phyloP scores from a whole-genome alignment of 2,888 invertebrate genomes.

The Drosophila suboccidentalis region DNA sequence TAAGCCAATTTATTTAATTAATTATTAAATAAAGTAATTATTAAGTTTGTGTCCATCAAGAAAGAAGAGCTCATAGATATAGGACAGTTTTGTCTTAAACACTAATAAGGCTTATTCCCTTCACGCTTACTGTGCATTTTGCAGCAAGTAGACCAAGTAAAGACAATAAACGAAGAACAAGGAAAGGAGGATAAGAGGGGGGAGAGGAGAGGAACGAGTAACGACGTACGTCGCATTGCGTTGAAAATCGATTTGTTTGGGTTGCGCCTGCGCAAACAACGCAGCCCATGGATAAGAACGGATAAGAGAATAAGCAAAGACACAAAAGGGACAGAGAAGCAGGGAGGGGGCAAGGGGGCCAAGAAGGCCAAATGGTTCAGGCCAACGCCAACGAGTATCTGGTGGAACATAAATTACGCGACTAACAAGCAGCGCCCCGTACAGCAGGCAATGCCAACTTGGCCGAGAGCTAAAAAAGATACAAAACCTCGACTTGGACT shows the following conservation, averaged over 20 bases:
- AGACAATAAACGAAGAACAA: not conserved
- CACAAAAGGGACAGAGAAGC: slow-evolving; percentile 52
- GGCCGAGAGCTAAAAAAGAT: slow-evolving; percentile 72
- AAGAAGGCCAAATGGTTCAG: slow-evolving; percentile 51
- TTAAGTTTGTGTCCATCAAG: not conserved
- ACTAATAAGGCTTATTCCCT: slow-evolving; percentile 83
- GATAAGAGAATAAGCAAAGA: slow-evolving; percentile 82
- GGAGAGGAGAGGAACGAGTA: slow-evolving; percentile 30
- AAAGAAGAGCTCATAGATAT: not conserved
- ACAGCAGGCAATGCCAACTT: slow-evolving; percentile 65
- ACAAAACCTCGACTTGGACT: slow-evolving; percentile 46
- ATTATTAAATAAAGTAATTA: not conserved
- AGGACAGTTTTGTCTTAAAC: slow-evolving; percentile 53
- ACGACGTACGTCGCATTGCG: slow-evolving; percentile 78
- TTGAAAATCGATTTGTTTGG: slow-evolving; percentile 85
- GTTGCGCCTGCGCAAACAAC: slow-evolving; percentile 85
- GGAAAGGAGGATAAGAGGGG: slow-evolving; percentile 13
- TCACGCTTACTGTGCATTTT: slow-evolving; percentile 84
- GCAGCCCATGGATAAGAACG: slow-evolving; percentile 78
- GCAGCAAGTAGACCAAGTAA: slow-evolving; percentile 30
- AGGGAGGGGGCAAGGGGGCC: not conserved
- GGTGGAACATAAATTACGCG: slow-evolving; percentile 84
- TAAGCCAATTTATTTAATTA: not conserved
- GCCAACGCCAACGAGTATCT: slow-evolving; percentile 83
- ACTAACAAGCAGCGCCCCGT: slow-evolving; percentile 83